Base-by-base conservation (phyloP, 2,888 invertebrate genomes). In the Hylaea fasciaria region DNA sequence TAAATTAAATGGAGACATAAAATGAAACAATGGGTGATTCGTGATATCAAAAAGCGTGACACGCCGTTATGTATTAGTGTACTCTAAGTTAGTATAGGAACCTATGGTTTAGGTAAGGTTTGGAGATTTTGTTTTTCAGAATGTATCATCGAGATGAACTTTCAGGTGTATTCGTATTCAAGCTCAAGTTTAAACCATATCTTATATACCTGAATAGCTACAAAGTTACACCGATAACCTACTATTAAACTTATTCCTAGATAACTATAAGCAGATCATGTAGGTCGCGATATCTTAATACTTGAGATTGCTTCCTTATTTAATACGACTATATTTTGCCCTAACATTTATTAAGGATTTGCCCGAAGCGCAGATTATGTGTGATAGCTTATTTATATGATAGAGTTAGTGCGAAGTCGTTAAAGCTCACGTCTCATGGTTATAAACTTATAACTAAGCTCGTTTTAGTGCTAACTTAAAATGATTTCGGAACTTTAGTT, bases 371-470 rank as follows among this genome's bases (percentile, higher is more conserved):
- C 39, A n/a, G 47, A 49, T 58, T 43, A 43, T 46, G 46, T 46
- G 46, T 50, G 55, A 50, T 50, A 41, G 50, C 49, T 50, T 55
- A 60, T 59, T 40, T 50, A 0, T n/a, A n/a, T n/a, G 22, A 32
- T 2, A 3, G 17, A 47, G 52, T 48, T 56, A 48, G 47, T 22
- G 5, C 41, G 22, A 28, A 49, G 51, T 47, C 55, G 51, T 51
- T 51, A 56, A 51, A 56, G 17, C 39, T 52, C 40, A 22, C 29
- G 29, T 40, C 37, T 11, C 10, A 22, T 13, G 13, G 16, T 39
- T 47, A 47, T 61, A 56, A 61, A 56, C 22, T 56, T 43, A 29
- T 47, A 56, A 52, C 50, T 47, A 47, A 61, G 61, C 55, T 55
- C 48, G 40, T 48, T 56, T 62, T 45, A 52, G 52, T 49, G 32